Conservation (phyloP, 2,113 vertebrate species). For the Urocitellus parryii region DNA sequence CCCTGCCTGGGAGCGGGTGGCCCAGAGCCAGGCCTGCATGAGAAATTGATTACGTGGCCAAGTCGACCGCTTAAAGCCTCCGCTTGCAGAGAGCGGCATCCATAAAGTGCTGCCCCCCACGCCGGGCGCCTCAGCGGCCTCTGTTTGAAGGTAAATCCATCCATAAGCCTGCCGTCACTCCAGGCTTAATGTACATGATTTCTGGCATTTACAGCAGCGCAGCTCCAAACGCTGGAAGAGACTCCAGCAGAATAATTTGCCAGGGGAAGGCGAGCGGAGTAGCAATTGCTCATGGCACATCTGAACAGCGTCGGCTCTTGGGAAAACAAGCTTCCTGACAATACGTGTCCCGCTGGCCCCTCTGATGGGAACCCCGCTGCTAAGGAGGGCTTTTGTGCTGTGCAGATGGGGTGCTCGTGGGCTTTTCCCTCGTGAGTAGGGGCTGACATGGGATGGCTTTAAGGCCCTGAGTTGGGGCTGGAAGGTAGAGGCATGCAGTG, state of each 20-base stretch:
- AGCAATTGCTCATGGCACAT: constrained; percentile 76
- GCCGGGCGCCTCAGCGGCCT: constrained; percentile 63
- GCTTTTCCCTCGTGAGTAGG: background rate
- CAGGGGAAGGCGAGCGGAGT: constrained; percentile 43
- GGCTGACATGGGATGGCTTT: too few relatives aligned
- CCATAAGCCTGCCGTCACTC: constrained; percentile 79
- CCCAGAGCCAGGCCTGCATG: constrained; percentile 58
- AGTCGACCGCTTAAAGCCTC: constrained; percentile 71
- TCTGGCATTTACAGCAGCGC: constrained; percentile 80
- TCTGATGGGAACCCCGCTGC: background rate
- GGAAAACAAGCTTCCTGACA: constrained; percentile 75
- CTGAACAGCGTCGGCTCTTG: constrained; percentile 58
- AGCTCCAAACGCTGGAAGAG: constrained; percentile 71
- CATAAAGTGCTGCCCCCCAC: constrained; percentile 72
- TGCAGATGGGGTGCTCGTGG: background rate
- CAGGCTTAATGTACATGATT: constrained; percentile 82
- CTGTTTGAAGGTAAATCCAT: constrained; percentile 83
- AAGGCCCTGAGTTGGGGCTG: background rate
- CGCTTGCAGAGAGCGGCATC: constrained; percentile 53
- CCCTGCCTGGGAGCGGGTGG: constrained; percentile 48
- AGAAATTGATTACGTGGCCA: constrained; percentile 78
- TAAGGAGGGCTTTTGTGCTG: constrained; percentile 27
- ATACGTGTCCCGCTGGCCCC: background rate
- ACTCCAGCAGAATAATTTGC: constrained; percentile 78
- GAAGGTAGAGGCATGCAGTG: background rate